Evolutionary conservation across 2,888 invertebrate genomes (phyloP).

Genomic region (Drosophila planitibia): DNA sequence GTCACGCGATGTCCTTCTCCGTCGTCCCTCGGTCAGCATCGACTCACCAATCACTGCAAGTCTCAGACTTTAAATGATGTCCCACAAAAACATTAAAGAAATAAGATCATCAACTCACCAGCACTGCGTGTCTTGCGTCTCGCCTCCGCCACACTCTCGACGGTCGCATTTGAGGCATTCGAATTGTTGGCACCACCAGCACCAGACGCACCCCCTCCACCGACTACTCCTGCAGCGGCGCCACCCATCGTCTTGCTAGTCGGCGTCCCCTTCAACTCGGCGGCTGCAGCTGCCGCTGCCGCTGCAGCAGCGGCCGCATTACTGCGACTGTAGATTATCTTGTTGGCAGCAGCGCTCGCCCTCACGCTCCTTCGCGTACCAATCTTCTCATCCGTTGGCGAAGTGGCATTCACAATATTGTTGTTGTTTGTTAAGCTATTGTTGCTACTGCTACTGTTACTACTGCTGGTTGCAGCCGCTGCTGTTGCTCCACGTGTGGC

Average conservation of each 20-base stretch:
- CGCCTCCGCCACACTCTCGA: constrained; percentile 81
- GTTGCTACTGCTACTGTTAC: constrained; percentile 27
- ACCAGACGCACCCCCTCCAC: constrained; percentile 3
- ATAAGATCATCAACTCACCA: constrained; percentile 85
- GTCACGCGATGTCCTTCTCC: constrained; percentile 90
- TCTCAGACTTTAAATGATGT: background rate
- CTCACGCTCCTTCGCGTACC: constrained; percentile 87
- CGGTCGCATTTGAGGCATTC: constrained; percentile 60
- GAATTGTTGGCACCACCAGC: constrained; percentile 42
- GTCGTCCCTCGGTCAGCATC: constrained; percentile 84
- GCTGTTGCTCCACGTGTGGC: constrained; percentile 77
- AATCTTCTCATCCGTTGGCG: constrained; percentile 85
- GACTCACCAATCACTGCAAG: constrained; percentile 83
- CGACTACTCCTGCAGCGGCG: constrained; percentile 14
- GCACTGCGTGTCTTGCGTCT: constrained; percentile 90
- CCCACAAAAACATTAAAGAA: too few relatives aligned
- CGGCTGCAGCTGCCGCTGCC: constrained; percentile 69
- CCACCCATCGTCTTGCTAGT: constrained; percentile 21
- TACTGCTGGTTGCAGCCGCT: constrained; percentile 50
- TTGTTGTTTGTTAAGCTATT: constrained; percentile 44
- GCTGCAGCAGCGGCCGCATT: constrained; percentile 75
- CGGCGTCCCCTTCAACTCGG: constrained; percentile 59
- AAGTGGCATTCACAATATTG: constrained; percentile 55
- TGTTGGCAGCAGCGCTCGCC: constrained; percentile 83
- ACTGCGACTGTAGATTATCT: constrained; percentile 84